Evolutionary conservation across 1,140 invertebrate genomes (phyloP).

Genomic region (Heliconius hewitsoni): DNA sequence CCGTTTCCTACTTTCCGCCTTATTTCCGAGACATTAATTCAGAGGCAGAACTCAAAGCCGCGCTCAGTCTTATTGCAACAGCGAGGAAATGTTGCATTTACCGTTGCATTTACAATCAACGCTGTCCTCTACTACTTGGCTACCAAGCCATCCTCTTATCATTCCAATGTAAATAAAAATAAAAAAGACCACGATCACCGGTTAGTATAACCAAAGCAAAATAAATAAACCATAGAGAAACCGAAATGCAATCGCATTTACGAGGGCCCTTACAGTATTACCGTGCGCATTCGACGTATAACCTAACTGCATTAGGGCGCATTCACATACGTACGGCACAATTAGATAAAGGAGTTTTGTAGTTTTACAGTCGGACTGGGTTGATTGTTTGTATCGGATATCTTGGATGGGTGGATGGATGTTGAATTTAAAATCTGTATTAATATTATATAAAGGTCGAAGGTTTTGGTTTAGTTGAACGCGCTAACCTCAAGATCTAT

Average conservation of each 20-base stretch:
- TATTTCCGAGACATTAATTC: too few relatives aligned
- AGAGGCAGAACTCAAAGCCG: too few relatives aligned
- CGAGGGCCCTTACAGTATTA: constrained; percentile 40
- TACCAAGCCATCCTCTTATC: not conserved
- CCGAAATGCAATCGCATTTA: constrained; percentile 47
- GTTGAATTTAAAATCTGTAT: too few relatives aligned
- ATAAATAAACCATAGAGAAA: constrained; percentile 29
- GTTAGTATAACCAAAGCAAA: not conserved
- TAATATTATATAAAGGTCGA: too few relatives aligned
- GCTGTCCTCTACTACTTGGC: too few relatives aligned
- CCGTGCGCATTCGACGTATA: constrained; percentile 36
- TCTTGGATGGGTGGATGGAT: too few relatives aligned
- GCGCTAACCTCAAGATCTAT: too few relatives aligned
- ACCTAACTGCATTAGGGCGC: constrained; percentile 6
- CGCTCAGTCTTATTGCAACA: too few relatives aligned
- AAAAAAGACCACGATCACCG: not conserved
- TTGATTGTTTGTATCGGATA: not conserved
- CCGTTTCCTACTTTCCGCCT: too few relatives aligned
- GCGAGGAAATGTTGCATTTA: too few relatives aligned
- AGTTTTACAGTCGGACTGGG: not conserved
- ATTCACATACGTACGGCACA: constrained; percentile 2
- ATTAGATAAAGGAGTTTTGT: not conserved
- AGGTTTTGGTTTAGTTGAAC: too few relatives aligned
- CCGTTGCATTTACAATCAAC: too few relatives aligned
- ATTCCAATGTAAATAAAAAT: not conserved